Conservation (phyloP, 2,888 invertebrate species). For the Lasioglossum morio region DNA sequence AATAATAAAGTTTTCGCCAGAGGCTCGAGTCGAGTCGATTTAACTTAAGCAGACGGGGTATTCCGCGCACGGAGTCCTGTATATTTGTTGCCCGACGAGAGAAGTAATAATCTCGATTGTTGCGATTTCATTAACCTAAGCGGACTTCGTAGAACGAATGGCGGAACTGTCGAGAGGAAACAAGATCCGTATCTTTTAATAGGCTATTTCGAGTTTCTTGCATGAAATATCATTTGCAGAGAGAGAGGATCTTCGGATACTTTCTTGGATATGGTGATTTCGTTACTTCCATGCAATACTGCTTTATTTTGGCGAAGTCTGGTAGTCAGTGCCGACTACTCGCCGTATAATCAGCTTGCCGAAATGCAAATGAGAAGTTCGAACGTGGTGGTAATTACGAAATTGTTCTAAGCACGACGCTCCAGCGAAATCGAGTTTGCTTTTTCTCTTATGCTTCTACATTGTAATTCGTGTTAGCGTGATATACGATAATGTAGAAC, state of each 20-base stretch:
- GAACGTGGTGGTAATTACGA: not conserved
- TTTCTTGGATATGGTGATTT: not conserved
- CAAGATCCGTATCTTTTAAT: conserved; percentile 11
- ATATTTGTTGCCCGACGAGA: not conserved
- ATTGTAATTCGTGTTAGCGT: not conserved
- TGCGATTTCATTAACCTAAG: conserved; percentile 22
- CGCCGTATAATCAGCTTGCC: not conserved
- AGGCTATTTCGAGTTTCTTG: not conserved
- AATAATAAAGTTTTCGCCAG: conserved; percentile 34
- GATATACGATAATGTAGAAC: not conserved
- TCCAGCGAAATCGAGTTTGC: not conserved
- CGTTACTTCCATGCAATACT: not conserved
- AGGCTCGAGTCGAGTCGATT: conserved; percentile 27
- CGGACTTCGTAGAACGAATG: not conserved
- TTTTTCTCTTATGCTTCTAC: not conserved
- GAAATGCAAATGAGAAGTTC: not conserved
- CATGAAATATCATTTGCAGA: not conserved
- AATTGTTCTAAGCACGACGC: not conserved
- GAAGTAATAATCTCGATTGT: not conserved
- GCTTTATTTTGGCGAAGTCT: not conserved
- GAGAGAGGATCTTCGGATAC: not conserved
- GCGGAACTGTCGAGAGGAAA: not conserved
- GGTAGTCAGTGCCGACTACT: not conserved
- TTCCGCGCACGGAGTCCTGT: not conserved
- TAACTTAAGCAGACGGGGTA: not conserved